A percentile compares a stretch with the other conserved stretches of the same genome.
These are phyloP conservation scores for Sorex araneus DNA, from an alignment of 2,113 vertebrate species.

Conservation along the genomic window DNA sequence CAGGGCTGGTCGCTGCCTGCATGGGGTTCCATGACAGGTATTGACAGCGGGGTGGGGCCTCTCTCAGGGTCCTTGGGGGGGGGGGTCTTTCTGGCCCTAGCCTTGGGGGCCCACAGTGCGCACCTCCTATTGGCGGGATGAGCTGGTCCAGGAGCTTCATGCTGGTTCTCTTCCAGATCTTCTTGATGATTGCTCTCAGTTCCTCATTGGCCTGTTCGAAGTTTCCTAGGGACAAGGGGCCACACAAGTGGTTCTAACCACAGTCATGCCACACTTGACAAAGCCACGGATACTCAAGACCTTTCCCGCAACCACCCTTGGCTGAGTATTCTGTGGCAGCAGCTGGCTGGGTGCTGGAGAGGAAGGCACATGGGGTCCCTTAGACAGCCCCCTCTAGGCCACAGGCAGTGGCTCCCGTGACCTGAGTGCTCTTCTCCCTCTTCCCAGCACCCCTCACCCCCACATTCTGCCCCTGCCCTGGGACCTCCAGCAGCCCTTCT, in stretches of 20 bases:
- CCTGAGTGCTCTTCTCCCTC: background rate
- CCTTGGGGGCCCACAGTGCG: background rate
- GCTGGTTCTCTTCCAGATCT: constrained; percentile 99
- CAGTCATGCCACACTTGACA: background rate
- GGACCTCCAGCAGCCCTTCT: background rate
- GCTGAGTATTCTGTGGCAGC: background rate
- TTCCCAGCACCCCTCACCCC: background rate
- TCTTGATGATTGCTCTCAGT: constrained; percentile 96
- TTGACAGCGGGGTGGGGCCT: background rate
- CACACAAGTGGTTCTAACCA: background rate
- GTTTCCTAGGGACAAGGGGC: constrained; percentile 90
- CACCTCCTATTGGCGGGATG: constrained; percentile 98
- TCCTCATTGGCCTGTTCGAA: constrained; percentile 99
- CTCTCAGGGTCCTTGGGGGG: background rate
- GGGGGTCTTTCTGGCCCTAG: too few relatives aligned
- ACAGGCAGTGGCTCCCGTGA: background rate
- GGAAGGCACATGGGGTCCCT: too few relatives aligned
- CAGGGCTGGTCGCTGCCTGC: background rate
- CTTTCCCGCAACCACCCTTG: background rate
- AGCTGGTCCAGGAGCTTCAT: constrained; percentile 99
- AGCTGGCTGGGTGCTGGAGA: background rate
- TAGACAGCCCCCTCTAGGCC: background rate
- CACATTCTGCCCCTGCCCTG: background rate
- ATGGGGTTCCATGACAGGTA: background rate
- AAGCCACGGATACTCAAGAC: background rate